Evolutionary conservation across 1,140 invertebrate species (phyloP).

Genomic region (Drosophila lowei): DNA sequence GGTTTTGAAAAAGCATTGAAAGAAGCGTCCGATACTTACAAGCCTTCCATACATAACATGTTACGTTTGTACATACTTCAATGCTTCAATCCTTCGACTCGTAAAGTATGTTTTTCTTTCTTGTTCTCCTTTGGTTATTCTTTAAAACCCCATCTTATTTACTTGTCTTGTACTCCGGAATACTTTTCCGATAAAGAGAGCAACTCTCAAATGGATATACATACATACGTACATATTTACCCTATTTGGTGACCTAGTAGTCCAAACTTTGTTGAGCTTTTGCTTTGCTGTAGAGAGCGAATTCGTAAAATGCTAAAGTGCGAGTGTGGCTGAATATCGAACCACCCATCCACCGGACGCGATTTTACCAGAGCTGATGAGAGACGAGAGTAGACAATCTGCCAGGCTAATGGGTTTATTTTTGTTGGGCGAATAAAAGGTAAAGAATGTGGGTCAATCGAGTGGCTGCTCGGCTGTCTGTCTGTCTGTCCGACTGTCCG

Average conservation of each 20-base stretch:
- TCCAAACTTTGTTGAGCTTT: conserved; percentile 28
- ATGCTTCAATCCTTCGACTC: no score
- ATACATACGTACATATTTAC: not conserved
- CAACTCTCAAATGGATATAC: no score
- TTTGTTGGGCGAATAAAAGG: conserved; percentile 77
- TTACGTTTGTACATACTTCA: no score
- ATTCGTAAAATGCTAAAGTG: conserved; percentile 6
- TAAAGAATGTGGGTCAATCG: conserved; percentile 71
- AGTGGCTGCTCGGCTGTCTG: conserved; percentile 22
- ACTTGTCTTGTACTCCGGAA: no score
- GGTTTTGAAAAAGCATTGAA: no score
- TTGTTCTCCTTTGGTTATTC: no score
- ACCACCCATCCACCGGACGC: conserved; percentile 34
- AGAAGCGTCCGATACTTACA: no score
- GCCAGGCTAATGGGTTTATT: conserved; percentile 73
- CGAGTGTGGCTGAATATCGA: not conserved
- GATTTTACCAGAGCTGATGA: conserved; percentile 37
- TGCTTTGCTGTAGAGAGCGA: conserved; percentile 26
- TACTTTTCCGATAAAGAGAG: no score
- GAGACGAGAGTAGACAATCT: conserved; percentile 41
- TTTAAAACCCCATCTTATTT: no score
- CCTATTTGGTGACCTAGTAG: no score
- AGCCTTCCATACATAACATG: no score
- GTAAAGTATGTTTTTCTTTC: no score
- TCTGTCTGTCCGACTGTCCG: conserved; percentile 28